phyloP scores from a whole-genome alignment of 2,113 vertebrate genomes.

The Trichomycterus rosablanca region DNA sequence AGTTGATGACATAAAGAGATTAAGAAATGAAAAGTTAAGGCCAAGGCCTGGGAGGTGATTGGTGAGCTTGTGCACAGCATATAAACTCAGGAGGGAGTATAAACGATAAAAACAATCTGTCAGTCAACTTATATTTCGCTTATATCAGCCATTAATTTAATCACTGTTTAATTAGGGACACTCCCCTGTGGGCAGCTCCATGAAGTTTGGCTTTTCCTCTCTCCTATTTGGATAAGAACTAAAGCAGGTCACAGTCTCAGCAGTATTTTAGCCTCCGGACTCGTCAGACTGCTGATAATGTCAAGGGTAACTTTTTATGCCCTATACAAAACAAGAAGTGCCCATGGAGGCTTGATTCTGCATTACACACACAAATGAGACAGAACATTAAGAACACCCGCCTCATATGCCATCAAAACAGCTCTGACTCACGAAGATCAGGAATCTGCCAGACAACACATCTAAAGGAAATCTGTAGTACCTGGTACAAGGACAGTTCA shows the following conservation, averaged over 20 bases:
- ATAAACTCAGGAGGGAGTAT: slow-evolving; percentile 43
- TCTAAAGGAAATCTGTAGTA: too few relatives aligned
- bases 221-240: slow-evolving; percentile 46
- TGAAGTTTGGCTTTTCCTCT: slow-evolving; percentile 46
- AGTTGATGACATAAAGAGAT: too few relatives aligned
- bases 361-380: slow-evolving; percentile 41
- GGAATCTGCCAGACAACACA: too few relatives aligned
- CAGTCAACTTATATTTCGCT: slow-evolving; percentile 65
- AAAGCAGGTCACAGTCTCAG: slow-evolving; percentile 58
- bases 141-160: slow-evolving; percentile 73
- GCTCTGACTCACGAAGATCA: too few relatives aligned
- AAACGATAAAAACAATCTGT: slow-evolving; percentile 40
- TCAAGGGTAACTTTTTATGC: slow-evolving; percentile 67
- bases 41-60: too few relatives aligned
- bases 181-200: slow-evolving; percentile 62
- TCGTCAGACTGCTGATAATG: slow-evolving; percentile 66
- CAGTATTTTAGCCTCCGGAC: slow-evolving; percentile 64
- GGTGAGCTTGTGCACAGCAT: slow-evolving; percentile 48
- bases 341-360: slow-evolving; percentile 46
- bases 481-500: too few relatives aligned
- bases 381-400: too few relatives aligned
- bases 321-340: slow-evolving; percentile 53
- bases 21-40: too few relatives aligned
- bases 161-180: slow-evolving; percentile 72
- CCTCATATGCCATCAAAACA: too few relatives aligned